Conservation (phyloP, 2,797 vertebrate genomes). For the Gila robusta region DNA sequence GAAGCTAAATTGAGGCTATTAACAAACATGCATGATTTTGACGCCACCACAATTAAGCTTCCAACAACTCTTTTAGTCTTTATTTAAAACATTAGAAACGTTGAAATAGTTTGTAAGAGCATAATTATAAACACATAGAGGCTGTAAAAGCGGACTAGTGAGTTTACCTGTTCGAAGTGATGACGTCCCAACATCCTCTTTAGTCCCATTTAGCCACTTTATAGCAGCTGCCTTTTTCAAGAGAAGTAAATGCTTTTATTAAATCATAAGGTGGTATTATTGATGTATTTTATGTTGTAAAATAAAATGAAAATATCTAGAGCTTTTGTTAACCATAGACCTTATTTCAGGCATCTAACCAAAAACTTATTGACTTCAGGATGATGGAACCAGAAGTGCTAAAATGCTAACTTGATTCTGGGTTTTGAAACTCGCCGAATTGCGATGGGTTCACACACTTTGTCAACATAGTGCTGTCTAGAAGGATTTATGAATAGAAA, state of each 20-base stretch:
- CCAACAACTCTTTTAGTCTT: neutral
- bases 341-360: too few species aligned
- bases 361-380: neutral
- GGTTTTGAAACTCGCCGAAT: neutral
- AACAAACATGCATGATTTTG: too few species aligned
- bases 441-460: neutral
- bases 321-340: too few species aligned
- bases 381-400: neutral
- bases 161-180: too few species aligned
- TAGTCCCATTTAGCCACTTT: neutral
- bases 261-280: too few species aligned
- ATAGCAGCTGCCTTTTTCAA: neutral
- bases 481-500: conserved; percentile 7
- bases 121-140: neutral
- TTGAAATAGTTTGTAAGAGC: neutral
- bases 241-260: neutral
- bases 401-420: neutral
- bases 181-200: neutral
- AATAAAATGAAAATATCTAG: too few species aligned
- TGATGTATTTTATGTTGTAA: too few species aligned
- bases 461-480: neutral
- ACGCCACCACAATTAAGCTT: too few species aligned
- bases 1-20: neutral
- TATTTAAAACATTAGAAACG: neutral
- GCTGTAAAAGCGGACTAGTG: too few species aligned